These are phyloP conservation scores for Petromus typicus DNA, from an alignment of 2,113 vertebrate species.

Conservation along the genomic window DNA sequence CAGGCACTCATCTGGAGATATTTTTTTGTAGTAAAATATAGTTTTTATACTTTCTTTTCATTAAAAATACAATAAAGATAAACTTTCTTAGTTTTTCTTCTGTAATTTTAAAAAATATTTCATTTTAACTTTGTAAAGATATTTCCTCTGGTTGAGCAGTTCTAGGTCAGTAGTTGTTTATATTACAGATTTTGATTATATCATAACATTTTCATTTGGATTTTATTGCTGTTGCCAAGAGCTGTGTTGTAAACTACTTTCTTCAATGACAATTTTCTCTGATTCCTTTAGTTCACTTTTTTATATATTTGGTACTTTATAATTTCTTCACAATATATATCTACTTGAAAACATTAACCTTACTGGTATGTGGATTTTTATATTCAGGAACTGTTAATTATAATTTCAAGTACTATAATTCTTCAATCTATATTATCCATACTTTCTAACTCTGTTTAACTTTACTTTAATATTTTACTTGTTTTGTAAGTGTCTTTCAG, in stretches of 20 bases:
- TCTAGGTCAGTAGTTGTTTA: background rate
- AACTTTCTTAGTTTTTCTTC: background rate
- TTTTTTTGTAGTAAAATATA: background rate
- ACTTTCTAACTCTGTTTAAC: background rate
- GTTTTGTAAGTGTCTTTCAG: background rate
- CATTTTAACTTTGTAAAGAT: constrained; percentile 1
- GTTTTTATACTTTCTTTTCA: background rate
- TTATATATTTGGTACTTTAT: background rate
- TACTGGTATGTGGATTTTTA: background rate
- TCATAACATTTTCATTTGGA: background rate
- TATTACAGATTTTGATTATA: background rate
- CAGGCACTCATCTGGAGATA: background rate
- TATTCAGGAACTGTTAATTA: background rate
- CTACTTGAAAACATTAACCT: background rate
- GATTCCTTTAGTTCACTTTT: background rate
- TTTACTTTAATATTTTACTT: background rate
- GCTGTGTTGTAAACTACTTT: background rate
- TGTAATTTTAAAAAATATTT: background rate
- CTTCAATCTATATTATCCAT: background rate
- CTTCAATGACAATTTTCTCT: background rate
- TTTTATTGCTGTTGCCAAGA: background rate
- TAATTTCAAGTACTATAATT: background rate
- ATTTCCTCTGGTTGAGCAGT: background rate
- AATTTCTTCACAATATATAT: background rate
- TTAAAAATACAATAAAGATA: background rate